phyloP scores from a whole-genome alignment of 2,113 vertebrate genomes.

The Colistium nudipinnis region DNA sequence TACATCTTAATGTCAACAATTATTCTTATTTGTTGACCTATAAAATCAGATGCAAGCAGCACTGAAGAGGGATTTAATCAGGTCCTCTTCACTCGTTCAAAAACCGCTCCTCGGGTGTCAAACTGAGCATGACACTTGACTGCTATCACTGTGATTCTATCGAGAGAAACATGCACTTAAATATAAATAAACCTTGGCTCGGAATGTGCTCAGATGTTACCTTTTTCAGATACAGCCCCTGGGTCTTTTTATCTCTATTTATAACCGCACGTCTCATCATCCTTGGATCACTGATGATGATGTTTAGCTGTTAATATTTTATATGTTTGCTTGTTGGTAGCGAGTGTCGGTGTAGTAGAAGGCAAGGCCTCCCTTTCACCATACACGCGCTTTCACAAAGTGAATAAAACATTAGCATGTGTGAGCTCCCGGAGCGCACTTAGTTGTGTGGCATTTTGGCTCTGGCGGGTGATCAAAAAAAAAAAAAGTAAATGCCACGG shows the following conservation, averaged over 20 bases:
- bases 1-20: conserved; percentile 19
- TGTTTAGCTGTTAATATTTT: conserved; percentile 79
- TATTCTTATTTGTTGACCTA: conserved; percentile 39
- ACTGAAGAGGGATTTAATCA: conserved; percentile 44
- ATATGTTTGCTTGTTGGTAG: conserved; percentile 76
- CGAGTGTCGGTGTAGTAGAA: conserved; percentile 67
- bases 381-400: conserved; percentile 72
- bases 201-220: not conserved
- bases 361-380: conserved; percentile 68
- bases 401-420: conserved; percentile 82
- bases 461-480: conserved; percentile 52
- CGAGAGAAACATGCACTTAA: not conserved
- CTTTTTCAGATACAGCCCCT: not conserved
- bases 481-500: conserved; percentile 62
- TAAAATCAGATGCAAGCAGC: conserved; percentile 41
- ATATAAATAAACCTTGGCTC: not conserved
- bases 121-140: conserved; percentile 12
- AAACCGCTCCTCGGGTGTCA: conserved; percentile 43
- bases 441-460: conserved; percentile 70
- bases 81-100: conserved; percentile 45
- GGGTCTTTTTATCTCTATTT: conserved; percentile 26
- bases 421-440: conserved; percentile 40
- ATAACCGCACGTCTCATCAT: conserved; percentile 43
- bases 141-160: conserved; percentile 8
- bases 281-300: conserved; percentile 56